Conservation (phyloP, 2,797 vertebrate species). For the Dendrocincla fuliginosa region DNA sequence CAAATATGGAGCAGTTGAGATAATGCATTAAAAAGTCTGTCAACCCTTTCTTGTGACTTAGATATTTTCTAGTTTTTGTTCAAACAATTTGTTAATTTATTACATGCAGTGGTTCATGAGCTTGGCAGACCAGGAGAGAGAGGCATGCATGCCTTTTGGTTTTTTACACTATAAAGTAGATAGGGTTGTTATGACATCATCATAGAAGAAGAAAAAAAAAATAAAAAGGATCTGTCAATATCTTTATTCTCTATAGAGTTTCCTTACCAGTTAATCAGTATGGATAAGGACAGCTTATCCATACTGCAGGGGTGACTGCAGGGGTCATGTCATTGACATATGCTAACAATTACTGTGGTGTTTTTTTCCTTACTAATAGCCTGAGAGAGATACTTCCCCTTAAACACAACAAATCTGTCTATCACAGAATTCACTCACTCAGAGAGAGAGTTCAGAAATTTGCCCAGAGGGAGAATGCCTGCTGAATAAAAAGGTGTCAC, state of each 20-base stretch:
- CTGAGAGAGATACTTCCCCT: neutral
- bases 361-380: neutral
- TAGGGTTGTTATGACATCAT: neutral
- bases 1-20: neutral
- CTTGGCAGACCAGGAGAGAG: neutral
- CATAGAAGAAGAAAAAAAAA: neutral
- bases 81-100: neutral
- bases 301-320: neutral
- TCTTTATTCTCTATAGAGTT: neutral
- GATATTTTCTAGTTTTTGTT: neutral
- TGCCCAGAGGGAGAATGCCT: neutral
- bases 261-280: neutral
- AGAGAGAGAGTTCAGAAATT: neutral
- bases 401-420: neutral
- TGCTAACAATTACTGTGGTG: neutral
- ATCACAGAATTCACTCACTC: neutral
- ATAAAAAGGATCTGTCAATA: neutral
- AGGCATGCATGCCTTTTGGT: rapidly evolving
- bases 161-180: neutral
- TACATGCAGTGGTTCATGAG: neutral
- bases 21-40: neutral
- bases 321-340: neutral
- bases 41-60: neutral
- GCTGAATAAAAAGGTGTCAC: neutral
- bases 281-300: neutral